Percentiles rank a stretch among this genome's conserved stretches.
Evolutionary conservation across 1,140 invertebrate species (phyloP).

Genomic region (Berghia stephanieae): DNA sequence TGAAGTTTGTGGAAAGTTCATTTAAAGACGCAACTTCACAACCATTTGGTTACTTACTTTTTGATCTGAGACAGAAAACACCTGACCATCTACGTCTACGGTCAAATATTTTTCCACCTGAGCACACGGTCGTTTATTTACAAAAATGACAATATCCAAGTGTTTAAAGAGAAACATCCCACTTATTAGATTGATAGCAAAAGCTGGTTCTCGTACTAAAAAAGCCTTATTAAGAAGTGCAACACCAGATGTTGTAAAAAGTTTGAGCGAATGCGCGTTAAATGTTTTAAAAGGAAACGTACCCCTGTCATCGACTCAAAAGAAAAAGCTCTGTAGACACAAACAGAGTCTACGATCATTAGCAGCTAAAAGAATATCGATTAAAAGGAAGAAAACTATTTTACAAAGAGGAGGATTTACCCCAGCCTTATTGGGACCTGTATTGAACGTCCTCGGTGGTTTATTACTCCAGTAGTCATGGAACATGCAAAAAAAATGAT

Average conservation of each 20-base stretch:
- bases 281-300: slow-evolving; percentile 29
- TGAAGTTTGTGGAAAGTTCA: slow-evolving; percentile 9
- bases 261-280: slow-evolving; percentile 17
- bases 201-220: background rate
- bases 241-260: background rate
- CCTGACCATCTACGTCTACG: slow-evolving; percentile 26
- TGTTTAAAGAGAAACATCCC: background rate
- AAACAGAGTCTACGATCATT: slow-evolving; percentile 4
- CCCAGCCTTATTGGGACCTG: background rate
- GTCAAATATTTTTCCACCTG: slow-evolving; percentile 18
- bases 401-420: slow-evolving; percentile 27
- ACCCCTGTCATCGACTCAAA: background rate
- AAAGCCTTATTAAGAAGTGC: slow-evolving; percentile 12
- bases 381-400: background rate
- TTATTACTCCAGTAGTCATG: background rate
- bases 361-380: background rate
- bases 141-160: slow-evolving; percentile 18
- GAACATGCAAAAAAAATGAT: background rate
- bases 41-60: slow-evolving; percentile 34
- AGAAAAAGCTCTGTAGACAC: too few relatives aligned
- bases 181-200: background rate
- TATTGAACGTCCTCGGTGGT: background rate
- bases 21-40: slow-evolving; percentile 31
- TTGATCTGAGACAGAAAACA: slow-evolving; percentile 34
- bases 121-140: slow-evolving; percentile 1